Evolutionary conservation across 1,140 invertebrate genomes (phyloP), one percentile per base, ranked within the genome.

Genomic region (Ceratosolen fusciceps): DNA sequence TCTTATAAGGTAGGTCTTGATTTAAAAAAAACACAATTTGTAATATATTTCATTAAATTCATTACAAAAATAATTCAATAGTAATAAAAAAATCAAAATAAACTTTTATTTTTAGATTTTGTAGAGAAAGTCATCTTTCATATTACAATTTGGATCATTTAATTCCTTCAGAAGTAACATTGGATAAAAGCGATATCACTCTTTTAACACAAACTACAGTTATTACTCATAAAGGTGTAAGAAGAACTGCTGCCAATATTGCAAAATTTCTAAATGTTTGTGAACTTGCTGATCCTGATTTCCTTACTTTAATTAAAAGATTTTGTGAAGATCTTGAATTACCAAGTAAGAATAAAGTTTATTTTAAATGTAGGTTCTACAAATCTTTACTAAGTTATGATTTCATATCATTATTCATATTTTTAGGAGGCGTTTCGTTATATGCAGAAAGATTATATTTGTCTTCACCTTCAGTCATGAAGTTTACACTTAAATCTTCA

Each of bases 71-170:
- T 73, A 54, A 39, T 77, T 21, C 52, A 24, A 24, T 26, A 24
- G 56, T 39, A 58, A 80, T 81, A 54, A 8, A 68, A 67, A 31
- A 62, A 52, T 29, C 5, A 26, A 52, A 47, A 43, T 52, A 39
- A 76, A 60, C 31, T 72, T 77, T 82, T 75, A 16, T 72, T 82
- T 80, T 77, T 58, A 91, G 89, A 54, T 90, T 91, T 82, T 90
- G 91, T 12, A 88, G 89, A 81, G 93, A 94, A 86, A 93, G 92
- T 19, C 92, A 92, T 83, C 82, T 94, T 31, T 92, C 92, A 60
- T 92, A 89, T 54, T 90, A 91, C 3, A 87, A 86, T 84, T 87
- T 92, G 67, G 86, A 91, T 29, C 89, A 90, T 80, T 91, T 93
- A 67, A 86, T 94, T 79, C 93, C 93, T 5, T 86, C 91, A 74